Evolutionary conservation across 2,113 vertebrate species (phyloP).

Genomic region (cattle (Bos taurus)): DNA sequence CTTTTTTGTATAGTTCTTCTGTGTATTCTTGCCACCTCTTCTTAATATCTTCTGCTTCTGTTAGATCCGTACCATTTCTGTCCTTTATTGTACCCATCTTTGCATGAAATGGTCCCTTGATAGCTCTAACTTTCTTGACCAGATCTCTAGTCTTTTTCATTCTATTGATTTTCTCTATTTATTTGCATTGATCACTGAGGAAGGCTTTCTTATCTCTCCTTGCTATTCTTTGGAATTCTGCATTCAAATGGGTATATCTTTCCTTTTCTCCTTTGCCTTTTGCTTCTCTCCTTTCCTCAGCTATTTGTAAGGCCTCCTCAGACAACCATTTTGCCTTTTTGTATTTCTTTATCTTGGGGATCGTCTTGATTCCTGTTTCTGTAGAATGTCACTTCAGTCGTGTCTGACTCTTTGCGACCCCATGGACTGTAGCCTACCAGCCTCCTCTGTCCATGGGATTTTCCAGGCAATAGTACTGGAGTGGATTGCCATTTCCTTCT

Average conservation of each 20-base stretch:
- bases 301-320: not conserved
- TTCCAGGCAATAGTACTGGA: no score
- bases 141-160: not conserved
- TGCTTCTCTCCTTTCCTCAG: not conserved
- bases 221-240: not conserved
- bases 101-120: not conserved
- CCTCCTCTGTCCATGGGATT: no score
- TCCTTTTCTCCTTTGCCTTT: not conserved
- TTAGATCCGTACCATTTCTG: not conserved
- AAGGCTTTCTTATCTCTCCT: not conserved
- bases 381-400: not conserved
- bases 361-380: not conserved
- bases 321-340: not conserved
- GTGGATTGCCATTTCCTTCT: no score
- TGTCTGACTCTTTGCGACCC: no score
- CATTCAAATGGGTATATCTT: not conserved
- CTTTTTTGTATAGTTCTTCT: not conserved
- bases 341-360: not conserved
- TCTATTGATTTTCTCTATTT: not conserved
- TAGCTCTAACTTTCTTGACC: not conserved
- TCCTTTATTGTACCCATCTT: not conserved
- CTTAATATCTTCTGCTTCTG: not conserved
- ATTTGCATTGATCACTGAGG: not conserved
- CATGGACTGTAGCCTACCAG: no score
- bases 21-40: not conserved